Percentiles rank a stretch among this genome's conserved stretches.
Evolutionary conservation across 2,797 vertebrate species (phyloP).

Genomic region (Crocodylus rhombifer): DNA sequence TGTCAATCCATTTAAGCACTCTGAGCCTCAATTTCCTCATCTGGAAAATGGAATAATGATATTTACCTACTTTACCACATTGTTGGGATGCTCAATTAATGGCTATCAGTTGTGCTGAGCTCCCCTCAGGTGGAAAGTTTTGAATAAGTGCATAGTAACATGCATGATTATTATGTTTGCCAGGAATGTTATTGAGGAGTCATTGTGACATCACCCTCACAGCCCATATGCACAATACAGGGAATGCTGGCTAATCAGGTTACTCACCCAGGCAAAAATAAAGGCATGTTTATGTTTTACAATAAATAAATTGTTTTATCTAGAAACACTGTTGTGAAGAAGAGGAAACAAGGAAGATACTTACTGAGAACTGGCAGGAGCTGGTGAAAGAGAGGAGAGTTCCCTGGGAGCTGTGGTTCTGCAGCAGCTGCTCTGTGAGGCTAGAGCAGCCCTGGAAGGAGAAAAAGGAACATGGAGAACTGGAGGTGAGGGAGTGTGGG

Average conservation of each 20-base stretch:
- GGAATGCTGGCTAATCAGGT: background rate
- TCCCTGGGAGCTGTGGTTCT: no score
- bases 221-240: background rate
- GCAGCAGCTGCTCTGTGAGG: no score
- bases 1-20: slow-evolving; percentile 1
- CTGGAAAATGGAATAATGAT: slow-evolving; percentile 63
- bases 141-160: slow-evolving; percentile 52
- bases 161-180: slow-evolving; percentile 35
- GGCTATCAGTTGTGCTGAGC: slow-evolving; percentile 68
- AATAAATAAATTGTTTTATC: background rate
- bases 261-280: background rate
- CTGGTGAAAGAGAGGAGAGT: no score
- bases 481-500: no score
- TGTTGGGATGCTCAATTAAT: slow-evolving; percentile 30
- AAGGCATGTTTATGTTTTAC: background rate
- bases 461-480: no score
- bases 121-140: slow-evolving; percentile 41
- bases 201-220: slow-evolving; percentile 26
- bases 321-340: background rate
- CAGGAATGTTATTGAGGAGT: slow-evolving; percentile 49
- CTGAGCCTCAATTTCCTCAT: slow-evolving; percentile 36
- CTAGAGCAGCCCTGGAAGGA: no score
- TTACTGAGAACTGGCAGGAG: no score
- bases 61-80: slow-evolving; percentile 50
- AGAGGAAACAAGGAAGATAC: no score